Percentiles rank a stretch among this genome's conserved stretches.
Evolutionary conservation across 2,113 vertebrate genomes (phyloP).

Genomic region (Monopterus albus): DNA sequence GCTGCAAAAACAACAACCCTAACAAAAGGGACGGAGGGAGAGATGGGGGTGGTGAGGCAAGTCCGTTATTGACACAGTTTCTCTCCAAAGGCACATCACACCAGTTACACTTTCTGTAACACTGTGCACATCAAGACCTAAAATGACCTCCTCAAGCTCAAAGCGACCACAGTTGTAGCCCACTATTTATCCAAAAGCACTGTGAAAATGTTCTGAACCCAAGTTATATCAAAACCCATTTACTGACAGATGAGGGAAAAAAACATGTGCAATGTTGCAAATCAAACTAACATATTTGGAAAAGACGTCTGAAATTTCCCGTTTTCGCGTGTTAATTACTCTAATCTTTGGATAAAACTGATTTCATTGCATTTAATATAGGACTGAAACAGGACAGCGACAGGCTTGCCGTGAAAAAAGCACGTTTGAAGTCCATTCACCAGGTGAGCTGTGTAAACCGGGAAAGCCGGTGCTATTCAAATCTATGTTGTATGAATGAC

Average conservation of each 20-base stretch:
- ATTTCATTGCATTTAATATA: background rate
- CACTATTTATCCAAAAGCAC: too few species aligned
- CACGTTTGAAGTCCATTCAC: conserved; percentile 17
- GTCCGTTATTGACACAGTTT: conserved; percentile 53
- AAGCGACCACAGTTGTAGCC: too few species aligned
- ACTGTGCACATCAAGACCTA: background rate
- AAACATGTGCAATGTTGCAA: too few species aligned
- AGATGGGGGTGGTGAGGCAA: background rate
- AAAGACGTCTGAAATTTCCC: too few species aligned
- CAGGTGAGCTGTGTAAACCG: conserved; percentile 31
- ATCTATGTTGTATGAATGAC: conserved; percentile 23
- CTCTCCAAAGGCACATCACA: conserved; percentile 6
- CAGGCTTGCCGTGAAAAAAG: background rate
- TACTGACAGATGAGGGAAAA: too few species aligned
- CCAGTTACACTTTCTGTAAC: conserved; percentile 3
- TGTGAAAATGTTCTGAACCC: too few species aligned
- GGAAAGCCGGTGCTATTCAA: conserved; percentile 66
- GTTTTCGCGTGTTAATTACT: too few species aligned
- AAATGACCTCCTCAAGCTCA: too few species aligned
- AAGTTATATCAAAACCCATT: too few species aligned
- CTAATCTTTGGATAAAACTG: background rate
- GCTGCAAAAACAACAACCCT: conserved; percentile 53
- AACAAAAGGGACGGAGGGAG: conserved; percentile 13
- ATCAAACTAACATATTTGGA: too few species aligned
- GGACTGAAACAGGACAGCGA: background rate